phyloP scores from a whole-genome alignment of 1,140 invertebrate species.

The Pseudomyrmex sp. region DNA sequence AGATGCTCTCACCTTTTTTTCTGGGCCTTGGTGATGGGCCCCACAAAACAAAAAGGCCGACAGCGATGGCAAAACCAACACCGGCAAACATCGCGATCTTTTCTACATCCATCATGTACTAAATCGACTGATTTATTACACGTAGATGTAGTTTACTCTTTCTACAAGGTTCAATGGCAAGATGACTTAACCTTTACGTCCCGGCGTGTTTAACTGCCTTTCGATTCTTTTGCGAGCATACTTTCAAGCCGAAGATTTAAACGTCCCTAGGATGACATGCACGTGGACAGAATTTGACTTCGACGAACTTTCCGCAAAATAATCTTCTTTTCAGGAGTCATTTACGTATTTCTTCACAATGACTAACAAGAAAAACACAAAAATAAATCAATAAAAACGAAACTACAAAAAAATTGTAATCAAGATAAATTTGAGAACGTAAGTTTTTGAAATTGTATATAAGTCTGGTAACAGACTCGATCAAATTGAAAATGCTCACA shows the following conservation, averaged over 20 bases:
- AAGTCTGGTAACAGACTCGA: no score
- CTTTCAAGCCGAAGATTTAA: background rate
- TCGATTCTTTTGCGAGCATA: background rate
- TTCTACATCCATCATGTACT: conserved; percentile 87
- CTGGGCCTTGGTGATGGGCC: conserved; percentile 87
- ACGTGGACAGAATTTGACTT: background rate
- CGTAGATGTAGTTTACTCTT: no score
- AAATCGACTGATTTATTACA: background rate
- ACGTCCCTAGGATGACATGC: background rate
- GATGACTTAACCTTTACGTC: background rate
- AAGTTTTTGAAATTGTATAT: no score
- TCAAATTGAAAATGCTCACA: no score
- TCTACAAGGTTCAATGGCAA: background rate
- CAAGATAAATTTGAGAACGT: no score
- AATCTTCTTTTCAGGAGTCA: no score
- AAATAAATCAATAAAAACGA: no score
- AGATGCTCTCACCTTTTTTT: conserved; percentile 77
- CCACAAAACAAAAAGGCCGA: conserved; percentile 92
- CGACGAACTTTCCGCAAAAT: background rate
- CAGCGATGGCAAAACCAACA: conserved; percentile 90
- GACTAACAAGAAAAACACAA: no score
- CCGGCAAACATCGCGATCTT: conserved; percentile 89
- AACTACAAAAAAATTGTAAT: no score
- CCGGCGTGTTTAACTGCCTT: background rate
- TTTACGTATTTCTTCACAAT: no score